Evolutionary conservation across 1,140 invertebrate genomes (phyloP).

Genomic region (Procambarus virginalis): DNA sequence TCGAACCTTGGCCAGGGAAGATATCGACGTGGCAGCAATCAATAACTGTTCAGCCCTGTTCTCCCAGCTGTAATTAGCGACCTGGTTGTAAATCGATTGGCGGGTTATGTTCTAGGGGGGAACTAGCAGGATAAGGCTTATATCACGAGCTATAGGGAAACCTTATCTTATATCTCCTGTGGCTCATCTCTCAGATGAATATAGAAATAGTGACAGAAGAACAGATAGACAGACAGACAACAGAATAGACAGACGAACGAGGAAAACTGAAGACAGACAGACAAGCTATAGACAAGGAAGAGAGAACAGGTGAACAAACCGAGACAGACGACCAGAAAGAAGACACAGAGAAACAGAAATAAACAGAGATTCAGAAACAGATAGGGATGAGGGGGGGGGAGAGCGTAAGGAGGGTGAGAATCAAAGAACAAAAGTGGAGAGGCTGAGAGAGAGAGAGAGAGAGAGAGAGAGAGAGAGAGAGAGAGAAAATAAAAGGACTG

Average conservation of each 20-base stretch:
- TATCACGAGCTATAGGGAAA: too few relatives aligned
- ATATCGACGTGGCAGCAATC: too few relatives aligned
- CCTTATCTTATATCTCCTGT: too few relatives aligned
- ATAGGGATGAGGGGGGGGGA: not conserved
- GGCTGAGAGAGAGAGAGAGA: not conserved
- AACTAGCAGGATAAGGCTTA: too few relatives aligned
- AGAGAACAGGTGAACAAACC: not conserved
- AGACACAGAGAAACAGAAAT: not conserved
- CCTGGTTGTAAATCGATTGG: too few relatives aligned
- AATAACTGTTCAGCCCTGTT: too few relatives aligned
- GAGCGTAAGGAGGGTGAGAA: not conserved
- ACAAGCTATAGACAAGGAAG: not conserved
- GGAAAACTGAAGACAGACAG: not conserved
- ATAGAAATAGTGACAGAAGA: too few relatives aligned
- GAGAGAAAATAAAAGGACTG: not conserved
- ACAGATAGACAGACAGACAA: not conserved
- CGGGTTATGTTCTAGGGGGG: too few relatives aligned
- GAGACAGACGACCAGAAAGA: not conserved
- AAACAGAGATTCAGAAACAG: not conserved
- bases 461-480: not conserved
- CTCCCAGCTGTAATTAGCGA: too few relatives aligned
- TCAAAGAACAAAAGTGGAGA: not conserved
- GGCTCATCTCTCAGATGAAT: too few relatives aligned
- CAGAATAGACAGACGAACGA: not conserved
- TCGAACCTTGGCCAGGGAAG: too few relatives aligned